Base-by-base conservation (phyloP, 2,888 invertebrate genomes). In the Cerceris ruficornis region DNA sequence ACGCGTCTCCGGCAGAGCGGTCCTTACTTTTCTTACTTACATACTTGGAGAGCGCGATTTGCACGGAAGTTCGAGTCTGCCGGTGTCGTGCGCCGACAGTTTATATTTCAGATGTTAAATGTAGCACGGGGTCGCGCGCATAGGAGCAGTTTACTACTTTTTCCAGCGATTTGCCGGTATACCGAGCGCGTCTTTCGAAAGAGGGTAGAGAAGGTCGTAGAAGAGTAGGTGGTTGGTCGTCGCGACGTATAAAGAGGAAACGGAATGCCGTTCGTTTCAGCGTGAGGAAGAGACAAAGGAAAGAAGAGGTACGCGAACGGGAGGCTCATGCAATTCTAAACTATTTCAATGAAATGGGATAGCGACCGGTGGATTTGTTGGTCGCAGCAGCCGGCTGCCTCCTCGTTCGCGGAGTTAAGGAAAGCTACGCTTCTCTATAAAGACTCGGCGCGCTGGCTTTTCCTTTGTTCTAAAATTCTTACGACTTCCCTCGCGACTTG, bases 241-340 rank as follows among this genome's bases (percentile, higher is more conserved):
- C 28, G 28, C 28, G 28, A 28, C 4, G 28, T 28, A 28, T 28
- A 28, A 28, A 28, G 28, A 28, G 28, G 28, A 28, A 28, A 28
- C 28, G 28, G 28, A 28, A 28, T 28, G 28, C 28, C 28, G 28
- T 28, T 28, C 28, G 28, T 28, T 28, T 28, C 28, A 28, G 28
- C 2, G 28, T 28, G 39, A 17, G 43, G 59, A 52, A 13, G 14
- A 52, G 52, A 52, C 9, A n/a, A 52, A 52, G 13, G 13, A 17
- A 17, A 28, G 55, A 17, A 55, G 50, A 50, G n/a, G 11, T 11
- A 46, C 8, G 11, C 46, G 46, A 50, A 50, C 43, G 59, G 68
- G 80, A 57, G 76, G 81, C 86, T 89, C 90, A 90, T 90, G 90
- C 89, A 90, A 90, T 90, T 89, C 90, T 88, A 90, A 90, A 90